Percentiles rank a stretch among this genome's conserved stretches.
Evolutionary conservation across 2,888 invertebrate genomes (phyloP).

Genomic region (Andrena marginata): DNA sequence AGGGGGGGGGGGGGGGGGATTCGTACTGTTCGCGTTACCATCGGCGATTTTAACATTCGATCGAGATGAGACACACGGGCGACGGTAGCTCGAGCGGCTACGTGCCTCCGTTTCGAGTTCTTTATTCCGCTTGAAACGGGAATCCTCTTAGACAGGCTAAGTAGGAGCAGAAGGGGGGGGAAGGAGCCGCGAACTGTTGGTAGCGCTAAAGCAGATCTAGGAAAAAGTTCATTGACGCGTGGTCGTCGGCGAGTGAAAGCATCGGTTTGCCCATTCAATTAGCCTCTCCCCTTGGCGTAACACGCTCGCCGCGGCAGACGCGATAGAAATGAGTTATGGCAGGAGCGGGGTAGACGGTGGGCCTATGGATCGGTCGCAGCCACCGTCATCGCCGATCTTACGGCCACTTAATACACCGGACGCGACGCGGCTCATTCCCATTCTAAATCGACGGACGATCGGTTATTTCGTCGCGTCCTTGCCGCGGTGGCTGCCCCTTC

Average conservation of each 20-base stretch:
- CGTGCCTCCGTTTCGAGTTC: too few species aligned
- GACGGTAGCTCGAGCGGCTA: too few species aligned
- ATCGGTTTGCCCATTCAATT: conserved; percentile 50
- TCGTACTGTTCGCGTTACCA: not conserved
- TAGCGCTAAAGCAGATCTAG: not conserved
- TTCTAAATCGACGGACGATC: conserved; percentile 58
- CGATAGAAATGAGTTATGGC: conserved; percentile 54
- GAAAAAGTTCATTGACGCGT: conserved; percentile 34
- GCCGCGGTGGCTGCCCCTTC: conserved; percentile 44
- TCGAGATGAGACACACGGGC: too few species aligned
- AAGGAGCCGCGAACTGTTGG: not conserved
- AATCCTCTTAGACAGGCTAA: not conserved
- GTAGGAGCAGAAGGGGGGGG: not conserved
- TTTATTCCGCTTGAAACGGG: not conserved
- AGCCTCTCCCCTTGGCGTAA: conserved; percentile 25
- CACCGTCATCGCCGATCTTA: not conserved
- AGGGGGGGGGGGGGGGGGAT: not conserved
- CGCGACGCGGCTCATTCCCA: conserved; percentile 48
- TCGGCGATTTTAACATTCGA: too few species aligned
- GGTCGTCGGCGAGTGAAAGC: conserved; percentile 29
- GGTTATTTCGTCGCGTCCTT: conserved; percentile 57
- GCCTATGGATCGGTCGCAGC: conserved; percentile 19
- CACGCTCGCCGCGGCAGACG: conserved; percentile 9
- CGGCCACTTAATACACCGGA: conserved; percentile 30
- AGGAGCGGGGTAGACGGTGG: conserved; percentile 3